Base-by-base conservation (phyloP, 2,113 vertebrate genomes). In the Tyrannus savana region DNA sequence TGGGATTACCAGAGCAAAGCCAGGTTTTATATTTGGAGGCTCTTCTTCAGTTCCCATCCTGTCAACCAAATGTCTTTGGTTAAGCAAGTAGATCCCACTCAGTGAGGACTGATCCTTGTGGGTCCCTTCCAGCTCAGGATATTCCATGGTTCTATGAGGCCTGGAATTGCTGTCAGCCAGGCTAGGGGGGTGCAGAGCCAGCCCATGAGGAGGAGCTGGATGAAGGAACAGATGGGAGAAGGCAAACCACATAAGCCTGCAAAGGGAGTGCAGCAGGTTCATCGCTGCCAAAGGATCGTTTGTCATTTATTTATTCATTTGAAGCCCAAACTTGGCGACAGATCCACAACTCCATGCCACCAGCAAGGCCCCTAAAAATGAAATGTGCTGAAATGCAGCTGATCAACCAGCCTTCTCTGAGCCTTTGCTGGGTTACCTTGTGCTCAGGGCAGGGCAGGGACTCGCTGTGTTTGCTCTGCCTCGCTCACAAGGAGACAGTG, bases 231-330 rank as follows among this genome's bases (percentile, higher is more conserved):
- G 93, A 96, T 78, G 95, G 95, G 66, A 94, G 67, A 73, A 83
- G 75, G 75, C 75, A 74, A 91, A 56, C 7, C 82, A 88, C 62
- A 73, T 28, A 46, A 83, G 88, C 93, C 77, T 9, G 82, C 76
- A 49, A 5, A 33, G 85, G 46, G 76, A 92, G 93, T 67, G 89
- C 71, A 69, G 94, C 1, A 19, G 90, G 75, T 67, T 83, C 87
- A 7, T 3, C 6, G 47, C 90, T 96, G 95, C 82, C 95, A 90
- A 86, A 59, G 11, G 35, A 95, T 67, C 79, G 0, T 77, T 95
- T 86, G 55, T 93, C 72, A n/a, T 95, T 94, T 95, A 84, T 93
- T 96, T 92, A 89, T 94, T 75, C 82, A 37, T 91, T 50, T 77
- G 78, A 93, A 92, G 50, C 82, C 87, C 92, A 84, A 96, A 81